Conservation (phyloP, 2,888 invertebrate genomes). For the Andricus curvator region DNA sequence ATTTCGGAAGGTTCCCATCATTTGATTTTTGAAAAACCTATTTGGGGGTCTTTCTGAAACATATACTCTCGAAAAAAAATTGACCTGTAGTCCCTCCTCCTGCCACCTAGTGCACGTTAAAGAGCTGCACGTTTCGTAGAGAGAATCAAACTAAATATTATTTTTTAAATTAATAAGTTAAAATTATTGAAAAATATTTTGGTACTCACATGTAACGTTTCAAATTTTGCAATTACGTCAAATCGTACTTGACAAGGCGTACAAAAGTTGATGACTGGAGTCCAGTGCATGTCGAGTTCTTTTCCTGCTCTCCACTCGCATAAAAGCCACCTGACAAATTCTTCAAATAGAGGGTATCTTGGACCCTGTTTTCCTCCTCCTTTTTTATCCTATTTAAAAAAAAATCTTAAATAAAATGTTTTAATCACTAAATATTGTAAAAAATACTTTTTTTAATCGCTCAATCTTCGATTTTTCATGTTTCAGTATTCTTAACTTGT, state of each 20-base stretch:
- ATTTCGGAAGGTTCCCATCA: no score
- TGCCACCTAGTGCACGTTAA: no score
- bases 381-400: constrained; percentile 66
- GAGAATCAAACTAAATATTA: not conserved
- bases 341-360: constrained; percentile 88
- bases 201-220: constrained; percentile 85
- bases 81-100: no score
- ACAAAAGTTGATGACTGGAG: constrained; percentile 90
- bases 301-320: constrained; percentile 84
- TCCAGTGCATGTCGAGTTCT: constrained; percentile 91
- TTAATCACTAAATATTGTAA: not conserved
- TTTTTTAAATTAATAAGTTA: not conserved
- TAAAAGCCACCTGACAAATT: constrained; percentile 89
- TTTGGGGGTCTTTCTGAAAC: no score
- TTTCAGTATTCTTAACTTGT: no score
- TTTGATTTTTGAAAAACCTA: no score
- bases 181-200: not conserved
- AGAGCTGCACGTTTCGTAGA: not conserved
- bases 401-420: not conserved
- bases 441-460: no score
- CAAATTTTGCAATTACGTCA: constrained; percentile 90
- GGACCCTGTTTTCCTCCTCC: constrained; percentile 77
- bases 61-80: no score
- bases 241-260: constrained; percentile 92
- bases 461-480: no score